phyloP scores from a whole-genome alignment of 2,113 vertebrate species.

The Dasyornis broadbenti region DNA sequence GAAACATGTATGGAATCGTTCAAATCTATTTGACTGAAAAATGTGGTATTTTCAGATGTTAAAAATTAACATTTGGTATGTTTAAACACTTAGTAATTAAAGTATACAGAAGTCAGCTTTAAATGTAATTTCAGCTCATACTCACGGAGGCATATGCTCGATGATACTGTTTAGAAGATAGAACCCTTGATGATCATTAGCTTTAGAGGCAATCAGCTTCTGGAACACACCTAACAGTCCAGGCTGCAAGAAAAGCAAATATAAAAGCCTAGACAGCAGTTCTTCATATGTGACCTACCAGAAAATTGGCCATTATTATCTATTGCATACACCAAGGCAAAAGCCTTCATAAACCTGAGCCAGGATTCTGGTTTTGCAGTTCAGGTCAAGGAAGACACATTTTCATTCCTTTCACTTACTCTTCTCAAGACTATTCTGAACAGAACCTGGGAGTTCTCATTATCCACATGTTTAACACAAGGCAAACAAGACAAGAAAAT shows the following conservation, averaged over 20 bases:
- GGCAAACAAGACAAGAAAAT: not conserved
- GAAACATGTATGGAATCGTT: not conserved
- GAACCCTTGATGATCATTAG: slow-evolving; percentile 98
- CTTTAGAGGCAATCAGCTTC: slow-evolving; percentile 96
- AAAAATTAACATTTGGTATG: not conserved
- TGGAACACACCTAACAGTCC: slow-evolving; percentile 96
- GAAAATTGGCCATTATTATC: not conserved
- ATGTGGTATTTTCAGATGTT: not conserved
- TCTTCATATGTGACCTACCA: not conserved
- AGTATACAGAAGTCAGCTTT: not conserved
- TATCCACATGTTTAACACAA: not conserved
- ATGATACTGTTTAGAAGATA: slow-evolving; percentile 96
- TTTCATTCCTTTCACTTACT: not conserved
- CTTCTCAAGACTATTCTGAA: not conserved
- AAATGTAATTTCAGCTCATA: not conserved
- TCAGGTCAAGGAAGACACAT: not conserved
- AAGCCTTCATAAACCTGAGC: not conserved
- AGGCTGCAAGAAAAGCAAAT: slow-evolving; percentile 75
- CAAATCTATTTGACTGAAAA: not conserved
- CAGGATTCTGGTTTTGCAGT: not conserved
- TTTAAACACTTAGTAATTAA: not conserved
- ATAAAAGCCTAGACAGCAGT: not conserved
- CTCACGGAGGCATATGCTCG: slow-evolving; percentile 95
- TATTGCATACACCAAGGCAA: not conserved
- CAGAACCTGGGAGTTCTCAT: not conserved